Evolutionary conservation across 2,888 invertebrate species (phyloP).

Genomic region (Leuctra nigra): DNA sequence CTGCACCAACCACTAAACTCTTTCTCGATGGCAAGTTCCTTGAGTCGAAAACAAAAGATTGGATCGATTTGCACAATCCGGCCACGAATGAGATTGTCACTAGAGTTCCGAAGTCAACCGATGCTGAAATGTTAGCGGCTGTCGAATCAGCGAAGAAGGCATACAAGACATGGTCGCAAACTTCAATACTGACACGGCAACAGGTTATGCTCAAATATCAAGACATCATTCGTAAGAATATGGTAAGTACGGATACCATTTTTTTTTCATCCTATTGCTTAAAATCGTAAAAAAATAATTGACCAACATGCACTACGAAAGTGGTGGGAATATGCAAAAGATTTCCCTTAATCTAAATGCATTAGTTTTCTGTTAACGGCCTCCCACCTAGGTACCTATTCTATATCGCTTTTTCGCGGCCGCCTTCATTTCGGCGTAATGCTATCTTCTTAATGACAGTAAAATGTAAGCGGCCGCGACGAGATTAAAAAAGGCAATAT

Average conservation of each 20-base stretch:
- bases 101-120: conserved; percentile 85
- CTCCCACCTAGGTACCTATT: too few species aligned
- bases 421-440: too few species aligned
- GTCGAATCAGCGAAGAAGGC: conserved; percentile 79
- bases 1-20: conserved; percentile 74
- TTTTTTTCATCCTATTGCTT: too few species aligned
- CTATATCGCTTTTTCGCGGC: too few species aligned
- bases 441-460: too few species aligned
- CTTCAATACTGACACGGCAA: conserved; percentile 87
- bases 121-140: conserved; percentile 82
- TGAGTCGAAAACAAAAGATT: conserved; percentile 88
- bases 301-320: too few species aligned
- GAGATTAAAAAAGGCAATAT: too few species aligned
- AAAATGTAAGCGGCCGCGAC: too few species aligned
- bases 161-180: conserved; percentile 76
- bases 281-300: too few species aligned
- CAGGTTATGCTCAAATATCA: conserved; percentile 69
- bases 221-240: conserved; percentile 77
- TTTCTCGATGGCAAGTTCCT: conserved; percentile 91
- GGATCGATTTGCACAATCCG: conserved; percentile 94
- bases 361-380: too few species aligned
- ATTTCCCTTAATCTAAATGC: too few species aligned
- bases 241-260: conserved; percentile 48
- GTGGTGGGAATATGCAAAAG: too few species aligned
- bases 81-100: conserved; percentile 77